Percentiles rank a stretch among this genome's conserved stretches.
These are phyloP conservation scores for Eledone cirrhosa DNA, from an alignment of 2,888 invertebrate species.

Conservation along the genomic window DNA sequence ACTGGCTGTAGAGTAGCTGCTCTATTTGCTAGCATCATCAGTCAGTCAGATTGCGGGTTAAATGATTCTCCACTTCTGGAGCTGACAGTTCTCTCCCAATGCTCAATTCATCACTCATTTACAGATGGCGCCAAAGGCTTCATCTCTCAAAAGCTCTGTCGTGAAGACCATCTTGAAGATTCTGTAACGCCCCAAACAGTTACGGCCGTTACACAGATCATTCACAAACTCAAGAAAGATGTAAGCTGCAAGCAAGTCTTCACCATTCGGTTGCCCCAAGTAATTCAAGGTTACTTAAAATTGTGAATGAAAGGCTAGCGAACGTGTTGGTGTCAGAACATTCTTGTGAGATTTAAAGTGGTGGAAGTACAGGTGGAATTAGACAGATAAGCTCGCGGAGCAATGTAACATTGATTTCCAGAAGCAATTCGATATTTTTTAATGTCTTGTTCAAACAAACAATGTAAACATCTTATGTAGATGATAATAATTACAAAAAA, in stretches of 20 bases:
- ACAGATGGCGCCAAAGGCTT: conserved; percentile 24
- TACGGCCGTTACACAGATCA: not conserved
- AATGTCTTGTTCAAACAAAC: too few relatives aligned
- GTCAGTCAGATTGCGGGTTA: too few relatives aligned
- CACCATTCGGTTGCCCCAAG: conserved; percentile 10
- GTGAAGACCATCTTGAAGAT: not conserved
- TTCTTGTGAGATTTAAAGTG: too few relatives aligned
- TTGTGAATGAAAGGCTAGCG: not conserved
- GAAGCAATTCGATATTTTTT: too few relatives aligned
- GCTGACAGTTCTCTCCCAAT: conserved; percentile 18
- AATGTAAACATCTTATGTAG: too few relatives aligned
- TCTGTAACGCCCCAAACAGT: not conserved
- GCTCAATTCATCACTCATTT: conserved; percentile 19
- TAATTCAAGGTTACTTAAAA: not conserved
- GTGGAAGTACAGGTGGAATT: too few relatives aligned
- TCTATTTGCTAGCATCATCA: too few relatives aligned
- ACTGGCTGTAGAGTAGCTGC: too few relatives aligned
- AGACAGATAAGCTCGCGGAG: too few relatives aligned
- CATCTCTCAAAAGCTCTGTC: not conserved
- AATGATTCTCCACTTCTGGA: conserved; percentile 11
- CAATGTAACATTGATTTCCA: too few relatives aligned
- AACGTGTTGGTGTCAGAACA: too few relatives aligned
- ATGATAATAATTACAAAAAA: too few relatives aligned
- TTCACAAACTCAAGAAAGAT: conserved; percentile 12
- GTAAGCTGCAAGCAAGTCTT: not conserved